Percentiles rank a stretch among this genome's conserved stretches.
These are phyloP conservation scores for Rallus limicola DNA, from an alignment of 2,113 vertebrate species.

Conservation along the genomic window DNA sequence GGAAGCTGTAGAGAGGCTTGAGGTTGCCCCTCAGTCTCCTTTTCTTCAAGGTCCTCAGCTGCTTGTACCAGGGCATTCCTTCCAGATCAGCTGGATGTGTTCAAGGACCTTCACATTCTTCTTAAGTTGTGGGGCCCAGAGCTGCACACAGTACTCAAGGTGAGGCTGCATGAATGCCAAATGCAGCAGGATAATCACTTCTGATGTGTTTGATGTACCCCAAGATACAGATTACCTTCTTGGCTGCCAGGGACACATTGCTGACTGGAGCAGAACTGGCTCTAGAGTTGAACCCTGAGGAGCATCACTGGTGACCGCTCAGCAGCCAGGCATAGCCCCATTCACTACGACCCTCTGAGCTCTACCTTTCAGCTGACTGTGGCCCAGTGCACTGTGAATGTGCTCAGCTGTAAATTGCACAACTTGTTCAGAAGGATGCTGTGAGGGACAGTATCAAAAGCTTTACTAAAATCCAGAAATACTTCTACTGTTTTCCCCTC, in stretches of 20 bases:
- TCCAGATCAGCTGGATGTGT: background rate
- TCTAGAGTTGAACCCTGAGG: background rate
- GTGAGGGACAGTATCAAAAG: background rate
- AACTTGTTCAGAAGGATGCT: background rate
- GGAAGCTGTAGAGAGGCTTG: background rate
- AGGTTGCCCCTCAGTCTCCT: background rate
- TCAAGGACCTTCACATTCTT: too few species aligned
- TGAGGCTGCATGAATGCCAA: background rate
- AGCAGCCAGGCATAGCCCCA: background rate
- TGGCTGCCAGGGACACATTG: background rate
- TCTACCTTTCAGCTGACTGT: too few species aligned
- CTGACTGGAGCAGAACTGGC: background rate
- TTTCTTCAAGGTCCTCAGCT: background rate
- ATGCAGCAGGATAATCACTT: rapidly evolving
- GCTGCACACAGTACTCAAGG: too few species aligned
- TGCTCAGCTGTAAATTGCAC: background rate
- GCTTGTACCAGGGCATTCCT: background rate
- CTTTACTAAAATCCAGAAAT: background rate
- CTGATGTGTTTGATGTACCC: background rate
- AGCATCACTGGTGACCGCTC: rapidly evolving
- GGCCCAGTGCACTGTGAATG: too few species aligned
- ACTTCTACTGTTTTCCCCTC: background rate
- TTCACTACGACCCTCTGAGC: too few species aligned
- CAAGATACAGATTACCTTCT: background rate
- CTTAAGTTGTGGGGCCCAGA: too few species aligned